Conservation (phyloP, 2,113 vertebrate genomes). For the Paramormyrops kingsleyae region DNA sequence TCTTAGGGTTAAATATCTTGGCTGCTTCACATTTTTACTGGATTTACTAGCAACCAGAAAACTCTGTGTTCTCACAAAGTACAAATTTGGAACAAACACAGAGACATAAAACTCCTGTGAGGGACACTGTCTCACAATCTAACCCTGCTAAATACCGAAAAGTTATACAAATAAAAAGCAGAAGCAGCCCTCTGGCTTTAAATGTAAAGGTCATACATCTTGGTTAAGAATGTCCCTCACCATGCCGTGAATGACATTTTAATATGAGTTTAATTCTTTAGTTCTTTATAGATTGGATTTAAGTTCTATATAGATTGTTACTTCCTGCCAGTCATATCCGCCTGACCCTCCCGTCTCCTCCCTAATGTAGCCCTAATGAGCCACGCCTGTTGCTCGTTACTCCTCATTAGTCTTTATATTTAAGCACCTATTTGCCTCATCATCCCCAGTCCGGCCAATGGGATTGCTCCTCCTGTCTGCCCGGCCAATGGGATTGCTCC, state of each 20-base stretch:
- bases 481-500: too few relatives aligned
- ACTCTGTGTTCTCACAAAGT: not conserved
- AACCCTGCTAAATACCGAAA: not conserved
- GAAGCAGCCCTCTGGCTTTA: not conserved
- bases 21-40: not conserved
- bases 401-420: not conserved
- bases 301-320: not conserved
- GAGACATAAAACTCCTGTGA: not conserved
- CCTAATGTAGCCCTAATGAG: too few relatives aligned
- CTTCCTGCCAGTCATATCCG: not conserved
- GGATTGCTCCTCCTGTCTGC: not conserved
- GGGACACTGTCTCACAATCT: not conserved
- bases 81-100: not conserved
- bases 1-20: not conserved
- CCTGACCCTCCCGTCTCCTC: not conserved
- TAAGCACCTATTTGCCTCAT: not conserved
- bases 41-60: not conserved
- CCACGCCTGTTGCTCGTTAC: not conserved
- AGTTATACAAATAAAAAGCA: not conserved
- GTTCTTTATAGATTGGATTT: not conserved
- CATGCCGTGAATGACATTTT: not conserved
- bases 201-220: not conserved
- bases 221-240: not conserved
- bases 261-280: not conserved
- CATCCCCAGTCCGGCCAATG: not conserved